Percentiles rank a stretch among this genome's conserved stretches.
These are phyloP conservation scores for Lasiurus cinereus DNA, from an alignment of 2,113 vertebrate species.

Conservation along the genomic window DNA sequence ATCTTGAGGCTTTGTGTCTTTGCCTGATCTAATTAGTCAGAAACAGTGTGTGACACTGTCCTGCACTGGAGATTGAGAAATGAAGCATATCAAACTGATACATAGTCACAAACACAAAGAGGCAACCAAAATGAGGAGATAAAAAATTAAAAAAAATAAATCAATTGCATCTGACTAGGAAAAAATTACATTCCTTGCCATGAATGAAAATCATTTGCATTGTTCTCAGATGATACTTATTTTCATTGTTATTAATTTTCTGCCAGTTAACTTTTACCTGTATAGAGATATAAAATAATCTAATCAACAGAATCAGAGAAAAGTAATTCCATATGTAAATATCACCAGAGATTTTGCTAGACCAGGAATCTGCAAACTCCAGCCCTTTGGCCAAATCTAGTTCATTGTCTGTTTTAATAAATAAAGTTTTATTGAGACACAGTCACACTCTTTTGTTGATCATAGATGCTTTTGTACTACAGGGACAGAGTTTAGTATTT, in stretches of 20 bases:
- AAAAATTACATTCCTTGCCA: slow-evolving; percentile 1
- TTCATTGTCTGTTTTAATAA: background rate
- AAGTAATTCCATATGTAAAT: background rate
- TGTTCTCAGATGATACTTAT: background rate
- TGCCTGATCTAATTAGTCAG: too few relatives aligned
- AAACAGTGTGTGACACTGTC: too few relatives aligned
- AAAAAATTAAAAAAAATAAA: background rate
- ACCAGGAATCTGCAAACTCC: background rate
- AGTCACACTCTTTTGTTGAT: background rate
- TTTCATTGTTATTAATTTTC: slow-evolving; percentile 27
- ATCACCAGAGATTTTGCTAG: background rate
- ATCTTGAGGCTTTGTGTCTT: too few relatives aligned
- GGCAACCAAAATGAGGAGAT: too few relatives aligned
- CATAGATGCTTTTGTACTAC: background rate
- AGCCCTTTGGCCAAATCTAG: background rate
- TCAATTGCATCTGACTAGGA: background rate
- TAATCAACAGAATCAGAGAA: background rate
- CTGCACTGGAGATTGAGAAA: too few relatives aligned
- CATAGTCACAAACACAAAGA: too few relatives aligned
- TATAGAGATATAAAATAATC: background rate
- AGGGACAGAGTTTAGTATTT: background rate
- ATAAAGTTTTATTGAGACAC: slow-evolving; percentile 8
- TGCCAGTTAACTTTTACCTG: background rate
- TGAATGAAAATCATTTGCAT: background rate
- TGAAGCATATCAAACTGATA: too few relatives aligned